These are phyloP conservation scores for Alloplasta piceator DNA, from an alignment of 2,888 invertebrate genomes.

Conservation along the genomic window DNA sequence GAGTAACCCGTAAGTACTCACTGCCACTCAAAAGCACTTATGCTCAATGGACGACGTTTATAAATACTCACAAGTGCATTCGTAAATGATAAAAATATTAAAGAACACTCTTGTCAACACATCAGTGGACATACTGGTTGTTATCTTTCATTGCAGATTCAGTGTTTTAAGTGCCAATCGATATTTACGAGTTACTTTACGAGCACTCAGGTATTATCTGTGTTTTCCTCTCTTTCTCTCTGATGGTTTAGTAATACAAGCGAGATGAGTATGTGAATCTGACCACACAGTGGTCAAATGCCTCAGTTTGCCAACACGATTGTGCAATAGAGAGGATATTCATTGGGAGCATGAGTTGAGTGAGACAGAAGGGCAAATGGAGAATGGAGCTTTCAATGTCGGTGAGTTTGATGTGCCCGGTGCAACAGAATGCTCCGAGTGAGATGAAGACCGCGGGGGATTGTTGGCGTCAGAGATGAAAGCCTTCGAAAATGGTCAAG, in stretches of 20 bases:
- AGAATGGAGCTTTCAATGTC: constrained; percentile 31
- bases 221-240: neutral
- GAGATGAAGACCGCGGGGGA: constrained; percentile 35
- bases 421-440: constrained; percentile 2
- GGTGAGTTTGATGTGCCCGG: constrained; percentile 40
- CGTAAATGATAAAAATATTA: no score
- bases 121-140: no score
- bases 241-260: constrained; percentile 13
- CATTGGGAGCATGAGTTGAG: constrained; percentile 3
- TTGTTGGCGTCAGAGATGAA: constrained; percentile 55
- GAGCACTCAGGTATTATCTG: no score
- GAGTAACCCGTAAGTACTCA: no score
- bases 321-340: neutral
- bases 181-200: no score
- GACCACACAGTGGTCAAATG: constrained; percentile 27
- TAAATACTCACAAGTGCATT: neutral
- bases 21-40: no score
- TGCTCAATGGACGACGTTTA: no score
- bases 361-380: neutral
- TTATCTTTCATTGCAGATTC: no score
- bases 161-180: no score
- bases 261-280: neutral
- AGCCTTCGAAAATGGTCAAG: constrained; percentile 36
- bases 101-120: no score
- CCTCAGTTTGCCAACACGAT: neutral